These are phyloP conservation scores for Noturus placidus DNA, from an alignment of 2,113 vertebrate species.

Conservation along the genomic window DNA sequence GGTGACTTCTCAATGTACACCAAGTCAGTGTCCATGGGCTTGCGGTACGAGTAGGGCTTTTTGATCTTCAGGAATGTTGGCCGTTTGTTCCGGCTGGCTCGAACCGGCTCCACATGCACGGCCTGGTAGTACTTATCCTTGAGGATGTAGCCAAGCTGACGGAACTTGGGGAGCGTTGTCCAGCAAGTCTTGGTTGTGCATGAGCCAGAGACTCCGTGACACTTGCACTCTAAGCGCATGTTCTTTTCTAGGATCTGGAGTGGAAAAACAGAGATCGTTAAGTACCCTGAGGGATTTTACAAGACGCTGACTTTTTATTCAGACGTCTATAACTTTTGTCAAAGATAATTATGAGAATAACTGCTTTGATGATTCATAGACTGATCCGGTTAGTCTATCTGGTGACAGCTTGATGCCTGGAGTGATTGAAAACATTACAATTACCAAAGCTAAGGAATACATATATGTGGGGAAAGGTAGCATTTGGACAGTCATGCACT, in stretches of 20 bases:
- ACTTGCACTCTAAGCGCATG: slow-evolving; percentile 93
- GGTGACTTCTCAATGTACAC: slow-evolving; percentile 94
- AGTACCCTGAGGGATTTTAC: slow-evolving; percentile 26
- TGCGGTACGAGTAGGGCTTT: slow-evolving; percentile 89
- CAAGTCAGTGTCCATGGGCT: slow-evolving; percentile 91
- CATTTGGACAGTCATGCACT: not conserved
- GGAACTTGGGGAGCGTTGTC: slow-evolving; percentile 92
- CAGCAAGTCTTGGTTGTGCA: slow-evolving; percentile 96
- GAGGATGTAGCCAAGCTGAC: slow-evolving; percentile 90
- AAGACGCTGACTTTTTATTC: slow-evolving; percentile 21
- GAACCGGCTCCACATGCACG: slow-evolving; percentile 87
- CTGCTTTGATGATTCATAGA: slow-evolving; percentile 44
- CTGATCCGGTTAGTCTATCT: slow-evolving; percentile 42
- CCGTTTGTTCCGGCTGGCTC: slow-evolving; percentile 89
- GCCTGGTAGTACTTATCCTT: slow-evolving; percentile 94
- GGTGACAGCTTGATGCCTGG: slow-evolving; percentile 47
- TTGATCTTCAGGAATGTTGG: slow-evolving; percentile 94
- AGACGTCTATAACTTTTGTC: slow-evolving; percentile 45
- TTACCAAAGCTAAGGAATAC: slow-evolving; percentile 3
- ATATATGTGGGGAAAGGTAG: not conserved
- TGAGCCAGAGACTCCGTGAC: slow-evolving; percentile 90
- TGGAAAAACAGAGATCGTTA: slow-evolving; percentile 30
- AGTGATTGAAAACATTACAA: slow-evolving; percentile 37
- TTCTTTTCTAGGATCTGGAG: slow-evolving; percentile 88
- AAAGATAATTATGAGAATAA: slow-evolving; percentile 40